Base-by-base conservation (phyloP, 2,797 vertebrate species). In the Falco novaeseelandiae region DNA sequence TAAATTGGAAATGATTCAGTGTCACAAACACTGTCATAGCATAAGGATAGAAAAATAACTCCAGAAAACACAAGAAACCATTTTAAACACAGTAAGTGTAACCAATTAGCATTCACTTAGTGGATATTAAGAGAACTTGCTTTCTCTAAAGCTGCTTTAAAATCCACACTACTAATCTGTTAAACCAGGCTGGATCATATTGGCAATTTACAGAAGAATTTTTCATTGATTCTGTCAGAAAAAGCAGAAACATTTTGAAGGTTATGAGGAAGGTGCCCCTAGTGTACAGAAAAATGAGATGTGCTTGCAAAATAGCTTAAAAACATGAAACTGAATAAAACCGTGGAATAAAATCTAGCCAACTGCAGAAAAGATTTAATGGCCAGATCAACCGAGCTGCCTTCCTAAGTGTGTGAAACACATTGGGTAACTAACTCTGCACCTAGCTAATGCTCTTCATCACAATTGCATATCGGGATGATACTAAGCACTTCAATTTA, bases 1-100 rank as follows among this genome's bases (percentile, higher is more conserved):
- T 61, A 59, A 88, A 88, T 81, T 3, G 40, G 66, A 90, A 77
- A 78, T 76, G 42, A 91, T 94, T 93, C 93, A 71, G 63, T 90
- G 69, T 87, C 70, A 86, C 71, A 89, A 94, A 52, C 18, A 22
- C 16, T 81, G 52, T 26, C 26, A 51, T 12, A 44, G 27, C 30
- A 12, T 46, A 51, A 61, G 49, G 61, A 57, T 7, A 72, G 59
- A 83, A 95, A 84, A 97, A 67, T 42, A 67, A 61, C 59, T 87
- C 34, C 83, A 88, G 83, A 69, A 94, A 83, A 90, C 51, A 54
- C 18, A 4, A 38, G 52, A 89, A 34, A 1, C 8, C 36, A 29
- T 57, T 93, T 90, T 81, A 80, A 95, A 63, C 25, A 44, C 5
- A 40, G 34, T 36, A 44, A 76, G 32, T 38, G 29, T 91, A 91